These are phyloP conservation scores for Selenia dentaria DNA, from an alignment of 2,888 invertebrate species.

Conservation along the genomic window DNA sequence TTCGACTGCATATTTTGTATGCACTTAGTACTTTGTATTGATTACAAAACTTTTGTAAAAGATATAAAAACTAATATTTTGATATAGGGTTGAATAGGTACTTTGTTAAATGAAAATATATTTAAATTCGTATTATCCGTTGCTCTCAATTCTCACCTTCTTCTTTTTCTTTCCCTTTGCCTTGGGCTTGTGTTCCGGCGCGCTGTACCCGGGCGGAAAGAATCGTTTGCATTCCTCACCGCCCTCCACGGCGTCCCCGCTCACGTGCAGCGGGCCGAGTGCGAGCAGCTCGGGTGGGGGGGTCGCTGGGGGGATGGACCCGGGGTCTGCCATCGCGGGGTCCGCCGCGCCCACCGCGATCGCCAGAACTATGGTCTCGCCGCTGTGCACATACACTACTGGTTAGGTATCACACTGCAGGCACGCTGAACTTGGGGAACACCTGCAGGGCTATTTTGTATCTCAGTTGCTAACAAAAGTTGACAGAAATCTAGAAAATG, in stretches of 20 bases:
- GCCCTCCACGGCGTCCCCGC: conserved; percentile 87
- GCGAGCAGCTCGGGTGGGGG: conserved; percentile 87
- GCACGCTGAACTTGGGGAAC: too few relatives aligned
- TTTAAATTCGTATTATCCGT: too few relatives aligned
- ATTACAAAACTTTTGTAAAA: too few relatives aligned
- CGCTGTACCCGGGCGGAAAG: conserved; percentile 88
- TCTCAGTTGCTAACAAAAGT: too few relatives aligned
- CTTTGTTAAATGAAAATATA: too few relatives aligned
- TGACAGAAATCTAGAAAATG: too few relatives aligned
- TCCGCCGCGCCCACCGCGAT: conserved; percentile 87
- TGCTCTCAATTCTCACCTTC: conserved; percentile 51
- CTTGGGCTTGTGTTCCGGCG: conserved; percentile 72
- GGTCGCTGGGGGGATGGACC: conserved; percentile 85
- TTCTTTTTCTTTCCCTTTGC: conserved; percentile 81
- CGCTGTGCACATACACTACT: conserved; percentile 68
- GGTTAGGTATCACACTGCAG: too few relatives aligned
- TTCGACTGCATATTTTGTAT: too few relatives aligned
- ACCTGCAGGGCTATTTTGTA: too few relatives aligned
- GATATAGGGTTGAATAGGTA: too few relatives aligned
- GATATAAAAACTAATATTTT: too few relatives aligned
- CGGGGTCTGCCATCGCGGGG: conserved; percentile 85
- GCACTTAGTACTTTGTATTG: too few relatives aligned
- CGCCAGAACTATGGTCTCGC: conserved; percentile 88
- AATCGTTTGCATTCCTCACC: conserved; percentile 86
- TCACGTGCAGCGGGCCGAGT: conserved; percentile 88